Evolutionary conservation across 2,888 invertebrate species (phyloP).

Genomic region (Trachelus iudaicus): DNA sequence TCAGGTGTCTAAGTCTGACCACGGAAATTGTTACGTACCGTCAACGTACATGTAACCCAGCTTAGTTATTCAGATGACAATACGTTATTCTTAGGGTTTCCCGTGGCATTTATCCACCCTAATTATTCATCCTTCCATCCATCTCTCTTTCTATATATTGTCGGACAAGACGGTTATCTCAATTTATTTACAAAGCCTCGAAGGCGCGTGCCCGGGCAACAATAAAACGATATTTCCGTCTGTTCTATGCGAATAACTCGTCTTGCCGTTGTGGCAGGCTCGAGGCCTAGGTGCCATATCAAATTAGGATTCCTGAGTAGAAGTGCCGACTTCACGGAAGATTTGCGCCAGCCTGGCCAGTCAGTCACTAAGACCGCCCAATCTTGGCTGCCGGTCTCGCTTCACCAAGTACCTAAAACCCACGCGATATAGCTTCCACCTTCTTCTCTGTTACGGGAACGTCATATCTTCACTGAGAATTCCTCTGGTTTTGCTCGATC

Average conservation of each 20-base stretch:
- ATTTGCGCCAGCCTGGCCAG: constrained; percentile 25
- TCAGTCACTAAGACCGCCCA: constrained; percentile 18
- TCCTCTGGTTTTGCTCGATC: neutral
- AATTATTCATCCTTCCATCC: neutral
- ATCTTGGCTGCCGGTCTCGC: constrained; percentile 6
- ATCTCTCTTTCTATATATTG: neutral
- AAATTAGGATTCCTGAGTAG: constrained; percentile 12
- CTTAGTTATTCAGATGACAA: neutral
- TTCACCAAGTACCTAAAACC: neutral
- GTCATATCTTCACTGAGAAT: neutral
- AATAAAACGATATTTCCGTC: constrained; percentile 7
- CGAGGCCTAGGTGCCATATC: neutral
- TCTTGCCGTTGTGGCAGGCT: neutral
- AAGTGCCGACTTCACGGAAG: constrained; percentile 26
- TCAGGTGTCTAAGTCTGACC: neutral
- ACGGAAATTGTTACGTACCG: neutral
- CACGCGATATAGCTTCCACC: constrained; percentile 2
- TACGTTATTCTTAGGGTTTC: neutral
- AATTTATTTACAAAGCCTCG: neutral
- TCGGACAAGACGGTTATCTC: neutral
- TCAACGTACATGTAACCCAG: neutral
- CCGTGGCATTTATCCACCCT: neutral
- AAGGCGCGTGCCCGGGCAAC: neutral
- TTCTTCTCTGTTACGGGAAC: neutral
- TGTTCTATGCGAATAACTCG: neutral